Evolutionary conservation across 2,113 vertebrate species (phyloP), one percentile per base, ranked within the genome.

Genomic region (Ardeotis arabs): DNA sequence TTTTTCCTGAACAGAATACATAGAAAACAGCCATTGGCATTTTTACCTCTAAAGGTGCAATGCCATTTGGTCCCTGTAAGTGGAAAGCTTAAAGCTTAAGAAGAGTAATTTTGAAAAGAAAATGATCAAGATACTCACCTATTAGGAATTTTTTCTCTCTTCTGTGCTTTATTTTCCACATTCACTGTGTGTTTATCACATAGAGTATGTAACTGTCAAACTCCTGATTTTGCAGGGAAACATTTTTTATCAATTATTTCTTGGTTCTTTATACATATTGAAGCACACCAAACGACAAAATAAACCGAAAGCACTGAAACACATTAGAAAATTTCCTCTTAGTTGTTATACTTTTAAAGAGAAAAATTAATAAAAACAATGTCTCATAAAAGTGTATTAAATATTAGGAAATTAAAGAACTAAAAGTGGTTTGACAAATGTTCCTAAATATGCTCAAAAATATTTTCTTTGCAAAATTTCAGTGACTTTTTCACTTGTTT

Each of bases 271-370:
- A 4, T 17, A n/a, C 22, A 3, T n/a, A 6, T 12, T 28, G 21
- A 75, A 79, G 12, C 19, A 44, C 8, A 82, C 6, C 9, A 27
- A 47, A 88, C 21, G 20, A 66, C 29, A 44, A 1, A 8, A 4
- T 44, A 9, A 70, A 75, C 18, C 62, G 76, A 72, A 85, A 96
- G 63, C 85, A 33, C 79, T 55, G 87, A 96, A 94, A 91, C 22
- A 62, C 83, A 72, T 90, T 41, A 83, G 94, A 96, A 97, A 88
- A 95, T 82, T 94, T 94, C 93, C 91, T 95, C 80, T 84, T 88
- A 81, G 68, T 94, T 89, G 5, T 41, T 89, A 9, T 2, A 3
- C 2, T 82, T 93, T 88, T 95, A 70, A 94, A 90, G 49, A 83
- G 6, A 25, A 67, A 52, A 83, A 31, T 76, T 66, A 89, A 89